Percentiles rank a stretch among this genome's conserved stretches.
Conservation (phyloP, 2,797 vertebrate genomes). For the Helarctos malayanus region DNA sequence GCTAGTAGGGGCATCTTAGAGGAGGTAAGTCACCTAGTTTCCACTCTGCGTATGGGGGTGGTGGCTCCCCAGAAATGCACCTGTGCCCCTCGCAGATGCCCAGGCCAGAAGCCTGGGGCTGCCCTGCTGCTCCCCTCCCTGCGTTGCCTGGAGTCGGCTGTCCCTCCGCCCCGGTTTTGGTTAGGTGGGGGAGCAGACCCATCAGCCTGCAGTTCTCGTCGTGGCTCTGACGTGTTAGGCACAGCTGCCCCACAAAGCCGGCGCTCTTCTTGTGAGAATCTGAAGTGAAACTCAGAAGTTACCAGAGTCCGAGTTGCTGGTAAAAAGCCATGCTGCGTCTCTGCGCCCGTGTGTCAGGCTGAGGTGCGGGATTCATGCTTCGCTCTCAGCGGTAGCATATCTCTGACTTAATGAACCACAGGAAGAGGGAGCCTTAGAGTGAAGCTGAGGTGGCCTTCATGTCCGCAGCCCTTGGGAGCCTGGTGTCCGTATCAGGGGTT, state of each 20-base stretch:
- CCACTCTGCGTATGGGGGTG: rapidly evolving
- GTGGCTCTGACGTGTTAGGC: neutral
- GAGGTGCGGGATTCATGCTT: neutral
- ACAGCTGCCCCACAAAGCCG: rapidly evolving
- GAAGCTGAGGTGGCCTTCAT: neutral
- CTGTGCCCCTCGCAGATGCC: neutral
- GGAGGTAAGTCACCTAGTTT: neutral
- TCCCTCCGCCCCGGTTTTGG: neutral
- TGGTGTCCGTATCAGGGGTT: neutral
- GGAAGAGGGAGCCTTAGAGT: neutral
- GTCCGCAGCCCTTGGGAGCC: rapidly evolving
- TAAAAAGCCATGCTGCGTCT: neutral
- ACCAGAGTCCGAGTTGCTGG: neutral
- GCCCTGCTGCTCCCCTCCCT: too few species aligned
- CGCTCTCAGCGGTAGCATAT: neutral
- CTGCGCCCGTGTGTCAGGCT: neutral
- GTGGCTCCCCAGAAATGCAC: neutral
- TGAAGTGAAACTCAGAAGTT: rapidly evolving
- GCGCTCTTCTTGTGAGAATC: rapidly evolving
- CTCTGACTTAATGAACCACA: neutral
- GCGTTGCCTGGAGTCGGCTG: neutral
- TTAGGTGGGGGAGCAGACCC: neutral
- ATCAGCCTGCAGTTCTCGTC: neutral
- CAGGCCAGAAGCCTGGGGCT: neutral
- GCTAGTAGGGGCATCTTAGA: neutral